These are phyloP conservation scores for Standfussiana lucernea DNA, from an alignment of 2,888 invertebrate genomes.

Conservation along the genomic window DNA sequence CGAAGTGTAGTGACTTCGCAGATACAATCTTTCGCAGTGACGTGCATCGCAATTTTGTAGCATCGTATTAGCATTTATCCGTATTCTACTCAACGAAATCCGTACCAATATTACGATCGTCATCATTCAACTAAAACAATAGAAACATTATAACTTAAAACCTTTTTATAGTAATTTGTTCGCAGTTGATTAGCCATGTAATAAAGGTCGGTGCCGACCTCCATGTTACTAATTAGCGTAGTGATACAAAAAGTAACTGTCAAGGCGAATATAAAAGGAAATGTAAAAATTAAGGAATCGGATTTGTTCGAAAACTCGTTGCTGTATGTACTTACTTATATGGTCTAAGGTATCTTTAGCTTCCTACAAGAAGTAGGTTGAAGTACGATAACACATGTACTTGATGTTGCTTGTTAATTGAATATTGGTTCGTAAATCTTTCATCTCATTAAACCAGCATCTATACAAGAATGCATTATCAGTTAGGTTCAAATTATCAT, in stretches of 20 bases:
- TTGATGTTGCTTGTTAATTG: not conserved
- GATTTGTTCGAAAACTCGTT: slow-evolving; percentile 55
- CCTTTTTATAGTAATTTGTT: slow-evolving; percentile 72
- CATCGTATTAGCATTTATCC: no score
- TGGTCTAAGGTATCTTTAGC: slow-evolving; percentile 44
- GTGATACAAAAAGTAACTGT: slow-evolving; percentile 78
- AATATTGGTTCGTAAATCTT: not conserved
- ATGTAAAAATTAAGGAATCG: slow-evolving; percentile 69
- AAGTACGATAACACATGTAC: slow-evolving; percentile 13
- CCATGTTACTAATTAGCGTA: slow-evolving; percentile 78
- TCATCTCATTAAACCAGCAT: not conserved
- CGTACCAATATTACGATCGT: not conserved
- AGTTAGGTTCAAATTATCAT: not conserved
- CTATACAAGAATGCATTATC: not conserved
- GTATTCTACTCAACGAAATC: no score
- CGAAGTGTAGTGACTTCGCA: no score
- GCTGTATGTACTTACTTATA: slow-evolving; percentile 17
- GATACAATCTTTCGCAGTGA: no score
- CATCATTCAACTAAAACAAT: slow-evolving; percentile 48
- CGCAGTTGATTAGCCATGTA: slow-evolving; percentile 87
- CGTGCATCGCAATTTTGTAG: no score
- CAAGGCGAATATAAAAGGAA: slow-evolving; percentile 81
- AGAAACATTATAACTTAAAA: slow-evolving; percentile 41
- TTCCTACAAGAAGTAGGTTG: slow-evolving; percentile 45
- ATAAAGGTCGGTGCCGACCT: slow-evolving; percentile 81